Evolutionary conservation across 1,140 invertebrate genomes (phyloP).

Genomic region (Drosophila jambulina): DNA sequence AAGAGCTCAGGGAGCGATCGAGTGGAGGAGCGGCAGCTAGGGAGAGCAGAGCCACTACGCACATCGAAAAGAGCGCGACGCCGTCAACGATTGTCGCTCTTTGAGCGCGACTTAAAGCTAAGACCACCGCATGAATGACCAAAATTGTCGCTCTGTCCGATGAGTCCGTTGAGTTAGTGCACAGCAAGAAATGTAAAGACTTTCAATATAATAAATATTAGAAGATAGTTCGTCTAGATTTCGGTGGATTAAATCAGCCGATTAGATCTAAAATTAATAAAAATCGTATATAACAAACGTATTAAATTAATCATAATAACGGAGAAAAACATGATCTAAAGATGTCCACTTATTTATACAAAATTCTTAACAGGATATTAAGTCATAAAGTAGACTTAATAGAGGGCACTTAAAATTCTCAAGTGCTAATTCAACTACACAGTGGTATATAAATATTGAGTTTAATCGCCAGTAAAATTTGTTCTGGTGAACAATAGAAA

Average conservation of each 20-base stretch:
- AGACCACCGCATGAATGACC: conserved; percentile 51
- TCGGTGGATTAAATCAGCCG: background rate
- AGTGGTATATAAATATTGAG: background rate
- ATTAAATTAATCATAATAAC: background rate
- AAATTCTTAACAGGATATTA: background rate
- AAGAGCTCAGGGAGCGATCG: conserved; percentile 17
- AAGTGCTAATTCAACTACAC: background rate
- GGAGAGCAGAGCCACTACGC: conserved; percentile 1
- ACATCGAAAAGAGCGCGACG: background rate
- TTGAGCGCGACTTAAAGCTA: conserved; percentile 17
- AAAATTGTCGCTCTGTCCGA: conserved; percentile 37
- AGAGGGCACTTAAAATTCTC: background rate
- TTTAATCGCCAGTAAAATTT: background rate
- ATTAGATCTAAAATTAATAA: background rate
- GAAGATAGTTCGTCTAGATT: background rate
- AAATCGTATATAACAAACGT: background rate
- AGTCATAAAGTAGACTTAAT: too few relatives aligned
- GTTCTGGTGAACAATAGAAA: background rate
- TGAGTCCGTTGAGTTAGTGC: conserved; percentile 1
- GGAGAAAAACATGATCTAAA: too few relatives aligned
- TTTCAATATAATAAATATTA: background rate
- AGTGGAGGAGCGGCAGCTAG: conserved; percentile 1
- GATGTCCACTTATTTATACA: too few relatives aligned
- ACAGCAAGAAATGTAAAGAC: background rate
- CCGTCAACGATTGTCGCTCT: background rate